Evolutionary conservation across 2,113 vertebrate genomes (phyloP).

Genomic region (Stomatorhinus ivindoensis): DNA sequence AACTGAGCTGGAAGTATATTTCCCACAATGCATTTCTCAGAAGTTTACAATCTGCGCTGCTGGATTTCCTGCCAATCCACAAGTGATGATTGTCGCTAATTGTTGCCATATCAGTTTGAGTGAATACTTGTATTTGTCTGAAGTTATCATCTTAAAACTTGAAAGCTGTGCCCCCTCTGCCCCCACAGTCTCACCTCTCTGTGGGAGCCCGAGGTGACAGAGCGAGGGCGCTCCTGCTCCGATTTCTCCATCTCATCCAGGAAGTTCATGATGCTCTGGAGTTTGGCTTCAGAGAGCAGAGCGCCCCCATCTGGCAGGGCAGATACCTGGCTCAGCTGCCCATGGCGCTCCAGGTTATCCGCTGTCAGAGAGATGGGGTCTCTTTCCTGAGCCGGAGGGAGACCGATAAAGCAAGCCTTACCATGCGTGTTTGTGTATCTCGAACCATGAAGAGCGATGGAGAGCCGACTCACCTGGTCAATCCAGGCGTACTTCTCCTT

Average conservation of each 20-base stretch:
- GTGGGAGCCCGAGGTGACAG: slow-evolving; percentile 63
- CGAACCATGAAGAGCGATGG: neutral
- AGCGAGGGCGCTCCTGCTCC: slow-evolving; percentile 70
- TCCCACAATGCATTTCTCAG: neutral
- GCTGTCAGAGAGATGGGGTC: slow-evolving; percentile 75
- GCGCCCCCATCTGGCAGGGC: slow-evolving; percentile 62
- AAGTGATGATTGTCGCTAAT: neutral
- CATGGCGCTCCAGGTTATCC: slow-evolving; percentile 81
- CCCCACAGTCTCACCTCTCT: slow-evolving; percentile 57
- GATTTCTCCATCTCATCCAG: slow-evolving; percentile 91
- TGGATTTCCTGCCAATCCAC: neutral
- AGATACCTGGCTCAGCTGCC: slow-evolving; percentile 61
- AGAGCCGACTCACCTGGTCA: slow-evolving; percentile 59
- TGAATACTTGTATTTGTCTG: neutral
- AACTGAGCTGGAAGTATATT: neutral
- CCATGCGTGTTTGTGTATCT: neutral
- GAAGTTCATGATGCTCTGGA: slow-evolving; percentile 90
- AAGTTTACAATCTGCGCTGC: neutral
- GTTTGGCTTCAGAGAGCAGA: slow-evolving; percentile 85
- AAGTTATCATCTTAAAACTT: neutral
- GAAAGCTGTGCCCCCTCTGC: neutral
- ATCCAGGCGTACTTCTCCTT: slow-evolving; percentile 77
- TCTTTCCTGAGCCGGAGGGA: slow-evolving; percentile 54
- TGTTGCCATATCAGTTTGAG: neutral
- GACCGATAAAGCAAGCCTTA: neutral